Conservation (phyloP, 2,113 vertebrate species). For the Gallinago paraguaiae region DNA sequence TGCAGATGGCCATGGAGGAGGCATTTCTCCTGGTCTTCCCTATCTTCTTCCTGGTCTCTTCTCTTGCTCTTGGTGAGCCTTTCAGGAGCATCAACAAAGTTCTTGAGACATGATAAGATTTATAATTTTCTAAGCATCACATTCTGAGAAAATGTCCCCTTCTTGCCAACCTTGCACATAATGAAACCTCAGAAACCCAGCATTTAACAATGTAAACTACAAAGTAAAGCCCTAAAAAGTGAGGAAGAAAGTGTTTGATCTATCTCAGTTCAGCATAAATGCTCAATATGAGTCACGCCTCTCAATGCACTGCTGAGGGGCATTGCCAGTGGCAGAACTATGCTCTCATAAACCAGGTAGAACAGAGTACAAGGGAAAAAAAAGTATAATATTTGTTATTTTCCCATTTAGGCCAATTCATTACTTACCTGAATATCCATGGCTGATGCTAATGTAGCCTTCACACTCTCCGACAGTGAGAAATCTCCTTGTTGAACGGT, state of each 20-base stretch:
- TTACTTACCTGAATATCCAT: slow-evolving; percentile 93
- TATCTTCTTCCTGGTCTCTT: not conserved
- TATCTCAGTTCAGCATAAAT: not conserved
- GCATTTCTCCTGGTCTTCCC: not conserved
- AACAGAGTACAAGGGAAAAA: not conserved
- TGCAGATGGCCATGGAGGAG: not conserved
- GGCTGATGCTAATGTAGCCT: slow-evolving; percentile 84
- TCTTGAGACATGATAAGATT: not conserved
- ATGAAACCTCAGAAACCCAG: not conserved
- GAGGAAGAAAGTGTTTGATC: not conserved
- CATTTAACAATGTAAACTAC: not conserved
- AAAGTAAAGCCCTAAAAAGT: not conserved
- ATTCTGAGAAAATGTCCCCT: not conserved
- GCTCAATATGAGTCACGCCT: not conserved
- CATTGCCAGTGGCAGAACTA: not conserved
- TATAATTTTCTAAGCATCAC: not conserved
- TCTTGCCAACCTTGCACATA: not conserved
- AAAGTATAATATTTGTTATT: not conserved
- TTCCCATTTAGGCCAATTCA: not conserved
- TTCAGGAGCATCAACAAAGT: not conserved
- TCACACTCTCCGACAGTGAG: slow-evolving; percentile 76
- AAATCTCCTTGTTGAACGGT: slow-evolving; percentile 84
- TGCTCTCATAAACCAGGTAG: not conserved
- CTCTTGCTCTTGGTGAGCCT: not conserved
- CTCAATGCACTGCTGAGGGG: not conserved